Percentiles rank a stretch among this genome's conserved stretches.
Conservation (phyloP, 2,113 vertebrate genomes). For the Entomyzon cyanotis region DNA sequence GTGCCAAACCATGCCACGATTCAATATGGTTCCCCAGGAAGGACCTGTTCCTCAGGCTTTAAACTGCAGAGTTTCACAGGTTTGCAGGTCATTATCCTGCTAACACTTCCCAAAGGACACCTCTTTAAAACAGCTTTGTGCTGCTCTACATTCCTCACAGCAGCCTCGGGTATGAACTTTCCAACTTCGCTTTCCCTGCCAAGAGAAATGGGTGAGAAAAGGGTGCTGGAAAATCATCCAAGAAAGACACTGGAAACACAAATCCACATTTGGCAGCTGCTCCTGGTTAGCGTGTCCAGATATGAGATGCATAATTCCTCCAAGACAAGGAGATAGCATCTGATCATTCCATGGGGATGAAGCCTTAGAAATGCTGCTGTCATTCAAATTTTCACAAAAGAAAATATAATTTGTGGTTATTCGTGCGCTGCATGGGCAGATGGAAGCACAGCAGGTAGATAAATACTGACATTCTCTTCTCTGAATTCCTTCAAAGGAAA, state of each 20-base stretch:
- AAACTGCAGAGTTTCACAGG: background rate
- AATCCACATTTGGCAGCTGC: slow-evolving; percentile 66
- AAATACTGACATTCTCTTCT: slow-evolving; percentile 78
- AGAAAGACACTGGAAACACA: slow-evolving; percentile 17
- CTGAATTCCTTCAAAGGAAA: slow-evolving; percentile 77
- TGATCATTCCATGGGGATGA: slow-evolving; percentile 54
- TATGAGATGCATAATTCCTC: slow-evolving; percentile 60
- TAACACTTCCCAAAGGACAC: background rate
- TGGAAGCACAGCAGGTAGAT: slow-evolving; percentile 83
- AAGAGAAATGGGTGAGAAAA: slow-evolving; percentile 30
- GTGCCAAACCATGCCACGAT: background rate
- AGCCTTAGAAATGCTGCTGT: slow-evolving; percentile 71
- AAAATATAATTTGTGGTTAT: slow-evolving; percentile 76
- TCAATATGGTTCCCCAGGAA: background rate
- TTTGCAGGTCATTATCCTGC: background rate
- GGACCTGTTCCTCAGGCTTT: background rate
- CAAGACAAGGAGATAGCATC: slow-evolving; percentile 62
- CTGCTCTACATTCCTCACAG: background rate
- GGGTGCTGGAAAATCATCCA: slow-evolving; percentile 13
- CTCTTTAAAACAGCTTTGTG: background rate
- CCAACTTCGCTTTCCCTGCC: background rate
- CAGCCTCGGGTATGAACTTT: background rate
- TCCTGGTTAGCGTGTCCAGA: slow-evolving; percentile 58
- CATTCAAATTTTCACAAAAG: slow-evolving; percentile 78
- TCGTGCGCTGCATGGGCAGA: slow-evolving; percentile 71